Percentiles rank a stretch among this genome's conserved stretches.
Conservation (phyloP, 2,888 invertebrate genomes). For the Epinotia ramella region DNA sequence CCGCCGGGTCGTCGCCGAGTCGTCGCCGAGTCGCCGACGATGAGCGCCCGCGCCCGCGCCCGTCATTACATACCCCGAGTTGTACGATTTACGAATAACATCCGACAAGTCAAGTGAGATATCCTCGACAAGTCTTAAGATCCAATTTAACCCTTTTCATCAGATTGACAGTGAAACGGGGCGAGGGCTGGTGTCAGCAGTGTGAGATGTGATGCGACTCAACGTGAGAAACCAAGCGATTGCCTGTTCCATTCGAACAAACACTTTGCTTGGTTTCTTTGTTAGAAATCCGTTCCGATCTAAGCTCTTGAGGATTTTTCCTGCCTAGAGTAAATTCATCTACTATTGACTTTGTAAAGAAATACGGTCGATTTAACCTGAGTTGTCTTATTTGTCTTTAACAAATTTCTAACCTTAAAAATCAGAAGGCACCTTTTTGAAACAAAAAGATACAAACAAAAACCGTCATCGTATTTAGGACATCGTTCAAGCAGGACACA, state of each 20-base stretch:
- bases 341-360: neutral
- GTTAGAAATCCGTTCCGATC: neutral
- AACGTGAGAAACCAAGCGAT: neutral
- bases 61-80: conserved; percentile 11
- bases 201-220: neutral
- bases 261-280: neutral
- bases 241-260: neutral
- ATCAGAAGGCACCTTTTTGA: neutral
- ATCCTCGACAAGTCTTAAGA: neutral
- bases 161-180: neutral
- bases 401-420: conserved; percentile 6
- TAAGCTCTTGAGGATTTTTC: neutral
- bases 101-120: neutral
- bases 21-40: conserved; percentile 37
- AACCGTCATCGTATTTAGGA: neutral
- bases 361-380: neutral
- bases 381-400: neutral
- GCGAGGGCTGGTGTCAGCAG: neutral
- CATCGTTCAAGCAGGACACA: neutral
- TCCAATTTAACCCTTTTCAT: neutral
- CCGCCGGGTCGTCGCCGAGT: conserved; percentile 16
- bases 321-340: neutral
- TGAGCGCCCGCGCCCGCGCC: conserved; percentile 38
- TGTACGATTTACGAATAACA: neutral
- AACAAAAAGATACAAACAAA: too few relatives aligned